A percentile compares a stretch with the other conserved stretches of the same genome.
Evolutionary conservation across 2,888 invertebrate genomes (phyloP).

Genomic region (Drosophila meridionalis): DNA sequence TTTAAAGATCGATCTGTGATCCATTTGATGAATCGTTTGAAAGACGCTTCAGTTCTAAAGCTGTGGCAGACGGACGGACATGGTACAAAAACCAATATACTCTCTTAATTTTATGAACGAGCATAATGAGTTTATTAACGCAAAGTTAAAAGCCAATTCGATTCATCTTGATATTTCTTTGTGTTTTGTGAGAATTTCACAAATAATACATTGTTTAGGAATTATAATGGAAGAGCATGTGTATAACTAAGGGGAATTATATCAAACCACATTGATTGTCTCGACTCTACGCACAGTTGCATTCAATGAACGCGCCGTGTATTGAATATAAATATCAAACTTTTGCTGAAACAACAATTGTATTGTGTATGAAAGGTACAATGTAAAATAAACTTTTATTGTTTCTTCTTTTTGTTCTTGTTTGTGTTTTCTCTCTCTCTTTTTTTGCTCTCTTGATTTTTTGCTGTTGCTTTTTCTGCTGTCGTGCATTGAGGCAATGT

Average conservation of each 20-base stretch:
- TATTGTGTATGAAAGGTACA: constrained; percentile 52
- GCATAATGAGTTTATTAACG: background rate
- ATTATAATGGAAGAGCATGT: constrained; percentile 55
- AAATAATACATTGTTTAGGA: constrained; percentile 17
- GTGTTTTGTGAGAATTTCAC: background rate
- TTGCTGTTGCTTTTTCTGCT: background rate
- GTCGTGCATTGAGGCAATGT: constrained; percentile 33
- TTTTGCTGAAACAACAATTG: constrained; percentile 52
- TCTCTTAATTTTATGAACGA: background rate
- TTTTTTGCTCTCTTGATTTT: background rate
- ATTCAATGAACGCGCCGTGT: constrained; percentile 46
- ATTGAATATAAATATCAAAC: constrained; percentile 35
- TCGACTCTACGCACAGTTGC: constrained; percentile 60
- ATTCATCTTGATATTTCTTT: background rate
- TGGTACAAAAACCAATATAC: background rate
- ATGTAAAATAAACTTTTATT: constrained; percentile 39
- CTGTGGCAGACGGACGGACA: constrained; percentile 2
- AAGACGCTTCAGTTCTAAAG: background rate
- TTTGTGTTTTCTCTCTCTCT: background rate
- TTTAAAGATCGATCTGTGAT: background rate
- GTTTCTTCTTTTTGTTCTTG: background rate
- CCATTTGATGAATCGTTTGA: constrained; percentile 2
- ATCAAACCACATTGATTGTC: constrained; percentile 78
- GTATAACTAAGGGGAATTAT: constrained; percentile 58
- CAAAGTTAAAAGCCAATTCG: background rate